Percentiles rank a stretch among this genome's conserved stretches.
Conservation (phyloP, 2,888 invertebrate genomes). For the Lepetodrilus schrolli region DNA sequence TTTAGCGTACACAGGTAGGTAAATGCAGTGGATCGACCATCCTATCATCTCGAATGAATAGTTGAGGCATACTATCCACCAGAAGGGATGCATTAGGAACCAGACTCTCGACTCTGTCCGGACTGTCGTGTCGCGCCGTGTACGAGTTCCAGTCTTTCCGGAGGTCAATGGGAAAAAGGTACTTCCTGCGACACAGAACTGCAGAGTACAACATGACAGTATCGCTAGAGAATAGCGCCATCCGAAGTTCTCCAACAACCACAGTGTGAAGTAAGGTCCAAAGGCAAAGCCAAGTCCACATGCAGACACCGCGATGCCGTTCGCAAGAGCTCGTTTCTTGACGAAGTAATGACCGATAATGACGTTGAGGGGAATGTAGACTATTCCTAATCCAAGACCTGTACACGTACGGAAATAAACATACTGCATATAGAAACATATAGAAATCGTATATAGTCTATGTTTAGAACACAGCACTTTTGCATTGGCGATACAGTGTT, state of each 20-base stretch:
- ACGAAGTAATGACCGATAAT: constrained; percentile 38
- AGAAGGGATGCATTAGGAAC: background rate
- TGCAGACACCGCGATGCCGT: constrained; percentile 35
- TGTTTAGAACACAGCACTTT: too few species aligned
- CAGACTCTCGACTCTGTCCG: background rate
- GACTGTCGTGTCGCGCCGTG: background rate
- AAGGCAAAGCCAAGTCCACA: constrained; percentile 34
- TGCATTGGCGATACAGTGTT: too few species aligned
- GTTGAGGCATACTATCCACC: background rate
- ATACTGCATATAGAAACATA: too few species aligned
- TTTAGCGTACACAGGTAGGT: background rate
- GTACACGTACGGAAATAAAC: background rate
- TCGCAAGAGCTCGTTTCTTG: constrained; percentile 38
- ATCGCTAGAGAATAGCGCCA: background rate
- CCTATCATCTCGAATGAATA: background rate
- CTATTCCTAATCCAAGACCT: constrained; percentile 42
- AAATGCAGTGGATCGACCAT: background rate
- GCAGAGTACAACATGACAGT: background rate
- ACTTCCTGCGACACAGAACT: background rate
- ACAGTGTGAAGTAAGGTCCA: constrained; percentile 31
- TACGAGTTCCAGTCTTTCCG: background rate
- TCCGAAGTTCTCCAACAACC: constrained; percentile 29
- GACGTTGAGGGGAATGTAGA: constrained; percentile 39
- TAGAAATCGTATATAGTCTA: too few species aligned
- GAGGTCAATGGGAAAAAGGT: background rate